These are phyloP conservation scores for Caiman crocodilus DNA, from an alignment of 2,797 vertebrate genomes.

Conservation along the genomic window DNA sequence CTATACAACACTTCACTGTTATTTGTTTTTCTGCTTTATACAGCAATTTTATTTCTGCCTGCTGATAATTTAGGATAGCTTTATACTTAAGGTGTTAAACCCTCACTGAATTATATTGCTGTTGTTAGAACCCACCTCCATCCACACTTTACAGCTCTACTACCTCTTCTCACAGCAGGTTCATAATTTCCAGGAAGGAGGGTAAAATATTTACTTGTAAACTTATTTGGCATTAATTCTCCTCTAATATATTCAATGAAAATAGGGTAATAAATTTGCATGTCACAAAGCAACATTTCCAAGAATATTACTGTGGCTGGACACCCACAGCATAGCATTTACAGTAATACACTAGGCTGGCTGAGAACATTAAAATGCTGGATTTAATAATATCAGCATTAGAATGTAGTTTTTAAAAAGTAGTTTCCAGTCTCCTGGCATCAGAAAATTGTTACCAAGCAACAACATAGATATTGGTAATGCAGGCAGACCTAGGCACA, in stretches of 20 bases:
- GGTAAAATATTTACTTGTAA: constrained; percentile 44
- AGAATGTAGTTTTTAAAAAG: constrained; percentile 45
- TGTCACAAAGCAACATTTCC: background rate
- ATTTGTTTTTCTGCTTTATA: constrained; percentile 30
- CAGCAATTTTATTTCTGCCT: constrained; percentile 32
- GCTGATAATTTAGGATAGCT: constrained; percentile 24
- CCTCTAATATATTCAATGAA: background rate
- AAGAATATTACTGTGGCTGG: background rate
- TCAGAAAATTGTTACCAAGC: constrained; percentile 60
- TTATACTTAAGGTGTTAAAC: constrained; percentile 7
- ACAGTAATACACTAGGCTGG: background rate
- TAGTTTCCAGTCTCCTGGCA: constrained; percentile 4
- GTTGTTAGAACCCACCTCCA: background rate
- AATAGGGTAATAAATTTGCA: background rate
- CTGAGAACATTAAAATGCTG: constrained; percentile 1
- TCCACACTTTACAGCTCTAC: background rate
- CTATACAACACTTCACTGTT: background rate
- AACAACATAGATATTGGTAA: constrained; percentile 48
- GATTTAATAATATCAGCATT: constrained; percentile 13
- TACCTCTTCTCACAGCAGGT: background rate
- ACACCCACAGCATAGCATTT: background rate
- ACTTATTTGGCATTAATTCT: background rate
- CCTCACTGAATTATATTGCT: constrained; percentile 16
- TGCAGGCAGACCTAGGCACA: constrained; percentile 28
- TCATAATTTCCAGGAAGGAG: background rate